Evolutionary conservation across 2,888 invertebrate species (phyloP).

Genomic region (Sisyra nigra): DNA sequence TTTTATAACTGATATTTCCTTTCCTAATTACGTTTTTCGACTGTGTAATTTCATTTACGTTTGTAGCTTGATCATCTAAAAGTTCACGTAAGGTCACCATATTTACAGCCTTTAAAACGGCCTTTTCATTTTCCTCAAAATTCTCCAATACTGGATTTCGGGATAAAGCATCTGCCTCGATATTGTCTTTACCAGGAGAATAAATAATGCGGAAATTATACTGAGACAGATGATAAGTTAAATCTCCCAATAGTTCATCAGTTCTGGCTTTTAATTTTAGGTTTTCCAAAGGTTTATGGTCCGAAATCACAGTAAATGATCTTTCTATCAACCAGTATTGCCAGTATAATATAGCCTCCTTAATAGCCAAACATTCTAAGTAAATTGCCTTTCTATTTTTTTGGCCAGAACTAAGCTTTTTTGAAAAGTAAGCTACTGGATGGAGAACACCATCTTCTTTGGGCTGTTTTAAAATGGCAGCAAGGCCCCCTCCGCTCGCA

Average conservation of each 20-base stretch:
- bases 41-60: background rate
- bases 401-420: no score
- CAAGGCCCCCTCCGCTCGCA: no score
- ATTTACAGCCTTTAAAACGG: no score
- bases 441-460: no score
- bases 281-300: no score
- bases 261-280: no score
- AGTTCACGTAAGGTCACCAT: conserved; percentile 3
- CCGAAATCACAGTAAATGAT: no score
- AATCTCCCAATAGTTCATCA: background rate
- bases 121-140: conserved; percentile 10
- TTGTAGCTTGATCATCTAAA: background rate
- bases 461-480: no score
- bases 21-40: background rate
- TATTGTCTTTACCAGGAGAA: conserved; percentile 8
- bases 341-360: background rate
- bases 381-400: background rate
- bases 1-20: background rate
- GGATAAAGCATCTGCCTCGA: conserved; percentile 11
- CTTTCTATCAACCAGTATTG: no score
- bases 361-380: background rate
- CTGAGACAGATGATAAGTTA: background rate
- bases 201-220: background rate
- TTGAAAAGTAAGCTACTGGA: background rate
- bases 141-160: conserved; percentile 13